phyloP scores from a whole-genome alignment of 2,888 invertebrate species.

The Drosophila mulleri region DNA sequence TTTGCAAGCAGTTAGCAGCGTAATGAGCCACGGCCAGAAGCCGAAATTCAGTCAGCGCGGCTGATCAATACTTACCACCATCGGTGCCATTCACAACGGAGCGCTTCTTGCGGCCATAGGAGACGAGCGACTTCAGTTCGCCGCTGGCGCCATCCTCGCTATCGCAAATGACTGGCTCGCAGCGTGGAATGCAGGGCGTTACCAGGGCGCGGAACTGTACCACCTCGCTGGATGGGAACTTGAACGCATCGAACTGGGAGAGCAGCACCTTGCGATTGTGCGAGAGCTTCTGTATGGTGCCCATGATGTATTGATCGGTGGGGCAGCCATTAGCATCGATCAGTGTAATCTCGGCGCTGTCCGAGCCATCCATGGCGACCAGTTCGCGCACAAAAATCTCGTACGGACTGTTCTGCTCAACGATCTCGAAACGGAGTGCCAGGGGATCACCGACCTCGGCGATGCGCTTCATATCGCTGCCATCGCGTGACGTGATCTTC shows the following conservation, averaged over 20 bases:
- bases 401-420: conserved; percentile 96
- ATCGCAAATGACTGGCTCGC: conserved; percentile 96
- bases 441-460: conserved; percentile 97
- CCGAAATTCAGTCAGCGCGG: conserved; percentile 9
- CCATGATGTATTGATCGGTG: conserved; percentile 97
- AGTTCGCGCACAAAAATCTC: conserved; percentile 98
- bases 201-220: conserved; percentile 97
- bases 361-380: conserved; percentile 97
- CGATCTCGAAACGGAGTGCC: conserved; percentile 95
- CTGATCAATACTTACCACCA: conserved; percentile 75
- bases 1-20: conserved; percentile 51
- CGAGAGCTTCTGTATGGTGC: conserved; percentile 94
- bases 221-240: conserved; percentile 97
- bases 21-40: conserved; percentile 30
- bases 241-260: conserved; percentile 97
- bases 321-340: conserved; percentile 97
- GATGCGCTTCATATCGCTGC: conserved; percentile 93
- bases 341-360: conserved; percentile 95
- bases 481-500: conserved; percentile 95
- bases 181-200: conserved; percentile 96
- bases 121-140: conserved; percentile 92
- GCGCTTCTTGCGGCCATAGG: conserved; percentile 93
- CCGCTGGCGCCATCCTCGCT: conserved; percentile 91
- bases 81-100: conserved; percentile 86
- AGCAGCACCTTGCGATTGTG: conserved; percentile 93